Conservation (phyloP, 2,797 vertebrate genomes). For the Neomorphus geoffroyi region DNA sequence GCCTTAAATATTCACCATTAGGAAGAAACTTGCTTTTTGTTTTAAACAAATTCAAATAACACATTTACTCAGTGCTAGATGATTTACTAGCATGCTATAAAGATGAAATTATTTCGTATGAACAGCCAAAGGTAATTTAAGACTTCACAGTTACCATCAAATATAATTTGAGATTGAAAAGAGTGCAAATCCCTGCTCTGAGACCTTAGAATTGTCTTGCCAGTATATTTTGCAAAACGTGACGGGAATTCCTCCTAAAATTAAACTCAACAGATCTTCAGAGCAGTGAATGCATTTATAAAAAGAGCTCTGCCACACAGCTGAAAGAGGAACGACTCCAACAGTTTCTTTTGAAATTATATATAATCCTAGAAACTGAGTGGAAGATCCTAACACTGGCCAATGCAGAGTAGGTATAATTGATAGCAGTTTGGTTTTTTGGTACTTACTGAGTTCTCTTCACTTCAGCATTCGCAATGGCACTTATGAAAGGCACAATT, state of each 20-base stretch:
- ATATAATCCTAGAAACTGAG: not conserved
- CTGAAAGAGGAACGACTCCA: not conserved
- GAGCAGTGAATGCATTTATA: not conserved
- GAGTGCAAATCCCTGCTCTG: not conserved
- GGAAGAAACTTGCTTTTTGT: not conserved
- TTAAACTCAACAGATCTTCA: not conserved
- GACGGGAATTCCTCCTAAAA: not conserved
- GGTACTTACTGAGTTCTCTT: slow-evolving; percentile 95
- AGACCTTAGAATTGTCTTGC: not conserved
- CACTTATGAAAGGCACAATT: slow-evolving; percentile 96
- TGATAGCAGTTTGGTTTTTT: not conserved
- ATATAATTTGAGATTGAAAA: not conserved
- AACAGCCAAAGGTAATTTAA: not conserved
- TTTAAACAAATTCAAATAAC: not conserved
- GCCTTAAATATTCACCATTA: not conserved
- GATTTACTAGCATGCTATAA: not conserved
- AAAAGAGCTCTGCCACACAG: not conserved
- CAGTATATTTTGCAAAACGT: not conserved
- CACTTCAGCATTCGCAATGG: slow-evolving; percentile 95
- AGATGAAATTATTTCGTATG: not conserved
- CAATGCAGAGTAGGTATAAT: not conserved
- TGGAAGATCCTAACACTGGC: not conserved
- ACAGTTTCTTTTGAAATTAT: not conserved
- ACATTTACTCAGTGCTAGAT: not conserved
- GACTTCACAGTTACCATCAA: not conserved